Evolutionary conservation across 2,113 vertebrate species (phyloP), one percentile per base, ranked within the genome.

Genomic region (Brachirus orientalis): DNA sequence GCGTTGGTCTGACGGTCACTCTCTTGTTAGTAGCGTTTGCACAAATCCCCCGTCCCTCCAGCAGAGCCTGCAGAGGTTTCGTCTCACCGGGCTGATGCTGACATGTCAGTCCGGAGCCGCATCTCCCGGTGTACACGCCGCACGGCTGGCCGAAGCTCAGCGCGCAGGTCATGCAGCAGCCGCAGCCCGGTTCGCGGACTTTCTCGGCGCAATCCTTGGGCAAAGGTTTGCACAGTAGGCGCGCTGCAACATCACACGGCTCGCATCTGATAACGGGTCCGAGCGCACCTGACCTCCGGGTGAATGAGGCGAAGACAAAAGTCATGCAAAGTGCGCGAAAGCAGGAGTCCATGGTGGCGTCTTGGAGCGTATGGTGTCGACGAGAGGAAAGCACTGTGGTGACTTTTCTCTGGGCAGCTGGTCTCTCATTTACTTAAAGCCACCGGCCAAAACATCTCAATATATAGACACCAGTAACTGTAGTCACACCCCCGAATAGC

Each of bases 121-220:
- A 98, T 81, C 94, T 94, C 69, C 96, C 94, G 3, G 94, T 96
- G 91, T 98, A 98, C 60, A 98, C 92, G 16, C 96, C 96, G 89
- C 96, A 98, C 11, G 87, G 69, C 66, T 93, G 91, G 3, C 96
- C 95, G 58, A 67, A 69, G 0, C 66, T 83, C 53, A 96, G 90
- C 45, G 96, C 96, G 83, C 96, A 98, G 2, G 95, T 96, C 90
- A 95, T 40, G 91, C 96, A 98, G 90, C 96, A 98, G 77, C 96
- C 95, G 83, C 96, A 98, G 74, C 96, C 95, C 0, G 96, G 95
- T 63, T 98, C 96, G 12, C 94, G 94, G 69, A 97, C 95, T 28
- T 78, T 80, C 81, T 97, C 95, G 3, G 91, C 63, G 84, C 96
- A 98, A 50, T 92, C 92, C 13, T 91, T 75, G 62, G 91, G 89